Evolutionary conservation across 2,797 vertebrate genomes (phyloP).

Genomic region (Liasis olivaceus): DNA sequence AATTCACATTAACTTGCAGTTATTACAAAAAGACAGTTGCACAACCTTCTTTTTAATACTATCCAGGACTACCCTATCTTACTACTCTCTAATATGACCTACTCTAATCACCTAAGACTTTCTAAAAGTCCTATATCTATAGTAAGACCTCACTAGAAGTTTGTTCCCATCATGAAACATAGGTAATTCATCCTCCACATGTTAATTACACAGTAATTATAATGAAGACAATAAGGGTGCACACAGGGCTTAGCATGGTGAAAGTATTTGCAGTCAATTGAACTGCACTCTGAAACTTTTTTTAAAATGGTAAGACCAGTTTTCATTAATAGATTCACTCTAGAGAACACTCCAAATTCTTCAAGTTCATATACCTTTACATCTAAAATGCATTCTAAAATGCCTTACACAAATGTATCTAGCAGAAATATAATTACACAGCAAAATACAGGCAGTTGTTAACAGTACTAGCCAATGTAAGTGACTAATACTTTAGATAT

Average conservation of each 20-base stretch:
- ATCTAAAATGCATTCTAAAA: constrained; percentile 11
- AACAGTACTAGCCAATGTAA: not conserved
- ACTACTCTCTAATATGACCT: not conserved
- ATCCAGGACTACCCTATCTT: not conserved
- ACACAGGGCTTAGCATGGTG: constrained; percentile 14
- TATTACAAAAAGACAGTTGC: not conserved
- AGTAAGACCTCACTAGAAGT: constrained; percentile 40
- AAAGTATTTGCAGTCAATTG: constrained; percentile 4
- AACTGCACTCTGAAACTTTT: constrained; percentile 19
- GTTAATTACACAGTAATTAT: constrained; percentile 71
- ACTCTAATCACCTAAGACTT: not conserved
- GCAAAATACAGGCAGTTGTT: not conserved
- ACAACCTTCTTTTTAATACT: not conserved
- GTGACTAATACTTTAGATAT: not conserved
- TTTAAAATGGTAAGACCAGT: not conserved
- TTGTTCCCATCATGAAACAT: constrained; percentile 66
- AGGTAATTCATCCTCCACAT: constrained; percentile 34
- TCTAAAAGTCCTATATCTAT: constrained; percentile 38
- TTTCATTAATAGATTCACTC: not conserved
- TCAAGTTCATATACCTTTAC: not conserved
- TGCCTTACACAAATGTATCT: not conserved
- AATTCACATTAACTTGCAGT: constrained; percentile 5
- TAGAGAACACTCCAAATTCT: not conserved
- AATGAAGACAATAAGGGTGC: constrained; percentile 27
- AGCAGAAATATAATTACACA: not conserved